A percentile compares a stretch with the other conserved stretches of the same genome.
phyloP scores from a whole-genome alignment of 2,113 vertebrate species.

The Isurus oxyrinchus region DNA sequence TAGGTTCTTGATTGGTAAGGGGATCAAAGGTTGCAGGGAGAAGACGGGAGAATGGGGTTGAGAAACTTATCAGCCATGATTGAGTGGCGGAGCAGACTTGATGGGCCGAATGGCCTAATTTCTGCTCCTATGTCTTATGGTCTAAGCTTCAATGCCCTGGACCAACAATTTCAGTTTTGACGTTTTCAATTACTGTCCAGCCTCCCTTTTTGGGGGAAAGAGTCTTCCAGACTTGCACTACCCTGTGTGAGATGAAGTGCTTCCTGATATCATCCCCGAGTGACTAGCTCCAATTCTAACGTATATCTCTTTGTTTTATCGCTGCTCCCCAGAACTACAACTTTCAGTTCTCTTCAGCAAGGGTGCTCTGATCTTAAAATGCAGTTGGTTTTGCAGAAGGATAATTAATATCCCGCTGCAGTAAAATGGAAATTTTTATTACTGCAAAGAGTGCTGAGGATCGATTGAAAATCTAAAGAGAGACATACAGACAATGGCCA shows the following conservation, averaged over 20 bases:
- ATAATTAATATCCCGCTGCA: background rate
- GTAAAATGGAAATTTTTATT: background rate
- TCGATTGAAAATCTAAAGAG: background rate
- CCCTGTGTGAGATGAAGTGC: too few species aligned
- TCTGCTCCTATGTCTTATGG: too few species aligned
- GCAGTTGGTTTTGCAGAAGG: background rate
- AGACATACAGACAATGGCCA: background rate
- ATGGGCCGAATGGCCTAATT: too few species aligned
- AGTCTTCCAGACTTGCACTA: background rate
- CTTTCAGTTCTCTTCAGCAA: background rate
- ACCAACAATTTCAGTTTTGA: background rate
- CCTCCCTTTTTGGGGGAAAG: background rate
- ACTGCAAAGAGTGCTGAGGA: background rate
- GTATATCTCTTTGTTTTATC: background rate
- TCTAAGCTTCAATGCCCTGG: background rate
- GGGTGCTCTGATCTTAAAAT: background rate
- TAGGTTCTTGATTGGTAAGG: too few species aligned
- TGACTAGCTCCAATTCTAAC: background rate
- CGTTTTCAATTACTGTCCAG: background rate
- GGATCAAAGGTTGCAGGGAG: too few species aligned
- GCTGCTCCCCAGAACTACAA: background rate
- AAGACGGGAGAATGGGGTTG: too few species aligned
- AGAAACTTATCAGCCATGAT: too few species aligned
- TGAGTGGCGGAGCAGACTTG: too few species aligned
- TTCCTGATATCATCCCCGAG: background rate